Evolutionary conservation across 1,140 invertebrate genomes (phyloP).

Genomic region (Drosophila watanabei): DNA sequence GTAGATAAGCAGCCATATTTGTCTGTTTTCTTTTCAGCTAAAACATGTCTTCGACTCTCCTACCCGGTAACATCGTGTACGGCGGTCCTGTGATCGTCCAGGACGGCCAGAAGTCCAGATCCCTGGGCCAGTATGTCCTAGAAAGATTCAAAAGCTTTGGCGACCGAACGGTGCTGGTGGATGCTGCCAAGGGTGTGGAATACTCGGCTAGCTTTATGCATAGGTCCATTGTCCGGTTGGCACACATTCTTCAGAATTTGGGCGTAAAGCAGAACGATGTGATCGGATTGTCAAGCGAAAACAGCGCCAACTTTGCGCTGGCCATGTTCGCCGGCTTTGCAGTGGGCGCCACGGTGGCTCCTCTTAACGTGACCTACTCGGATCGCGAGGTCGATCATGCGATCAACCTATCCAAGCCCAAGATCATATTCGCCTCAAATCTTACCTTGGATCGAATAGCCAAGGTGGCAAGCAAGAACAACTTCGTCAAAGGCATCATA

Average conservation of each 20-base stretch:
- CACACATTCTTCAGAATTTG: constrained; percentile 83
- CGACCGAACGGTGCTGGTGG: constrained; percentile 75
- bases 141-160: constrained; percentile 66
- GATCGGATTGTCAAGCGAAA: constrained; percentile 88
- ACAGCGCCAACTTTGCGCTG: constrained; percentile 87
- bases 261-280: constrained; percentile 87
- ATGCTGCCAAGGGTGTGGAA: constrained; percentile 85
- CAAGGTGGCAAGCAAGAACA: constrained; percentile 85
- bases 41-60: constrained; percentile 61
- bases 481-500: constrained; percentile 86
- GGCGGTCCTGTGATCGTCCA: constrained; percentile 62
- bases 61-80: constrained; percentile 76
- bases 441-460: constrained; percentile 86
- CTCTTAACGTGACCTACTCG: constrained; percentile 88
- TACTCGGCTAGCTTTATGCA: constrained; percentile 85
- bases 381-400: constrained; percentile 89
- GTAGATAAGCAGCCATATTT: constrained; percentile 7
- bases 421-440: constrained; percentile 89
- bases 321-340: constrained; percentile 86
- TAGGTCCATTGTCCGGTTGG: constrained; percentile 85
- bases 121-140: constrained; percentile 68
- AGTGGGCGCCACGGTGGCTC: constrained; percentile 87
- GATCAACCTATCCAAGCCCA: constrained; percentile 89
- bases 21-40: constrained; percentile 23
- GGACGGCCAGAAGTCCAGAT: constrained; percentile 67